Conservation (phyloP, 1,140 invertebrate genomes). For the Magallana gigas region DNA sequence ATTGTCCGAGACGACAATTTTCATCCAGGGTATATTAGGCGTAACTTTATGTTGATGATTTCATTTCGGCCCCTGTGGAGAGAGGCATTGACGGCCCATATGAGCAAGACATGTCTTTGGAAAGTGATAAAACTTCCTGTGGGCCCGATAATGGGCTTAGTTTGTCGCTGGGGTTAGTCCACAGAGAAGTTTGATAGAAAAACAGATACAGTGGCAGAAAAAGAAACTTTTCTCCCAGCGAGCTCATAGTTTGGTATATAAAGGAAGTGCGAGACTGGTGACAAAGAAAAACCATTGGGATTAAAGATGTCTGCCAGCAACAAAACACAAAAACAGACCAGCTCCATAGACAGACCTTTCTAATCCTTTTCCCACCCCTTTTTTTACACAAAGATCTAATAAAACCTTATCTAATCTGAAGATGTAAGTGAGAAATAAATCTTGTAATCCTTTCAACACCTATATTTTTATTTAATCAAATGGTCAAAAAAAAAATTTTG, state of each 20-base stretch:
- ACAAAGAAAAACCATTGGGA: background rate
- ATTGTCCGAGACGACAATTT: constrained; percentile 27
- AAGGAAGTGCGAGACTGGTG: background rate
- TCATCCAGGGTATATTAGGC: constrained; percentile 43
- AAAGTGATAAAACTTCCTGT: constrained; percentile 22
- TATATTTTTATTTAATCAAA: background rate
- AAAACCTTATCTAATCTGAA: background rate
- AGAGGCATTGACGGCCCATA: background rate
- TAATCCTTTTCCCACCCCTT: constrained; percentile 4
- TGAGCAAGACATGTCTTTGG: background rate
- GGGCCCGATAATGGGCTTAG: background rate
- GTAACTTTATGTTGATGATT: constrained; percentile 46
- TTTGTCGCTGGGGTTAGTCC: background rate
- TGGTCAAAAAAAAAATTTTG: background rate
- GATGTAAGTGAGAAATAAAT: background rate
- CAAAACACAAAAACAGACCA: background rate
- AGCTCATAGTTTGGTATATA: background rate
- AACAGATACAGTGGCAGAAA: constrained; percentile 19
- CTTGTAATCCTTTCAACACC: background rate
- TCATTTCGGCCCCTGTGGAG: constrained; percentile 22
- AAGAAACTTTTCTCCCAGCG: background rate
- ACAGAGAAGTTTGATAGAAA: background rate
- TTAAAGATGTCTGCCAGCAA: background rate
- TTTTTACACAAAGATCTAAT: background rate
- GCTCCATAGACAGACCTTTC: background rate